Conservation (phyloP, 2,113 vertebrate species). For the Gopherus evgoodei region DNA sequence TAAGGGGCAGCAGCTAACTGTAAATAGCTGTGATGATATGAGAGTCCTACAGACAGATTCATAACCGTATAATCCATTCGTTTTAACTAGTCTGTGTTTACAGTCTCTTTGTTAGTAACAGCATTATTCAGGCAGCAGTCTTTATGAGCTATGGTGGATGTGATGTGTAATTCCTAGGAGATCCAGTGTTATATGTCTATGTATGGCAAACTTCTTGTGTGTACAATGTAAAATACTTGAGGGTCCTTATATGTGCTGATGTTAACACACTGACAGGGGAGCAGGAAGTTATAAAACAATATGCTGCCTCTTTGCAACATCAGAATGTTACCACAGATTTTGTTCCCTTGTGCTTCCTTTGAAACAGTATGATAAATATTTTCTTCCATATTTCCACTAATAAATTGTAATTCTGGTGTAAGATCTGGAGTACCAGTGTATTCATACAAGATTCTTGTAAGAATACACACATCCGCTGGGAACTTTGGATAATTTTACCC, state of each 20-base stretch:
- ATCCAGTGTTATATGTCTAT: not conserved
- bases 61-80: conserved; percentile 71
- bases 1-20: conserved; percentile 68
- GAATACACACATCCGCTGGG: not conserved
- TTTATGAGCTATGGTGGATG: conserved; percentile 48
- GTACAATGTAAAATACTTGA: not conserved
- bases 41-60: conserved; percentile 73
- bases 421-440: not conserved
- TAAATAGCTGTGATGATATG: conserved; percentile 63
- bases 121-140: conserved; percentile 69
- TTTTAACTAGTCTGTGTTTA: conserved; percentile 74
- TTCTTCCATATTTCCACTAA: not conserved
- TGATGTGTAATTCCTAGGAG: conserved; percentile 53
- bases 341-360: not conserved
- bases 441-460: not conserved
- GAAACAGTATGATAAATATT: not conserved
- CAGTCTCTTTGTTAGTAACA: conserved; percentile 65
- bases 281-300: not conserved
- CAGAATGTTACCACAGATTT: not conserved
- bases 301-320: not conserved
- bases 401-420: not conserved
- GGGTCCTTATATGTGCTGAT: not conserved
- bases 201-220: fast-evolving
- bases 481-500: not conserved
- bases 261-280: not conserved